Evolutionary conservation across 30 jellyfish, hydroid and myxozoan species (phyloP).

Genomic region (Euphysa ruthae): DNA sequence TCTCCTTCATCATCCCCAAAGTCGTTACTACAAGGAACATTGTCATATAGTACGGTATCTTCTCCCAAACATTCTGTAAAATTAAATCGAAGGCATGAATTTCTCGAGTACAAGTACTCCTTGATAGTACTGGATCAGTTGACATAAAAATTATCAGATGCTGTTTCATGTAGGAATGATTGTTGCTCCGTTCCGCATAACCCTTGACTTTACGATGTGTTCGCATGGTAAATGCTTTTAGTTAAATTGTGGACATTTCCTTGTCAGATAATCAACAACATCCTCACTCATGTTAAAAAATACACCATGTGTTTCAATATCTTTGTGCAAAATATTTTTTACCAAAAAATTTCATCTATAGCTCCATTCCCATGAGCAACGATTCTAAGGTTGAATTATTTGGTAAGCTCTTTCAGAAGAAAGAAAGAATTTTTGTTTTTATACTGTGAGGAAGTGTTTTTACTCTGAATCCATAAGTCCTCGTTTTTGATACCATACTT

Average conservation of each 20-base stretch:
- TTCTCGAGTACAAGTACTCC: slow-evolving; percentile 1
- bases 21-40: too few relatives aligned
- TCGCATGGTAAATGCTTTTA: neutral
- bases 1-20: too few relatives aligned
- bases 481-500: slow-evolving; percentile 2
- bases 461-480: neutral
- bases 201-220: neutral
- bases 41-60: too few relatives aligned
- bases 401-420: neutral
- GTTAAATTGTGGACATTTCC: neutral
- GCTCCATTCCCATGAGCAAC: slow-evolving; percentile 12
- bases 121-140: neutral
- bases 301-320: too few relatives aligned
- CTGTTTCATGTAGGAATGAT: neutral
- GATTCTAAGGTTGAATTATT: slow-evolving; percentile 5
- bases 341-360: neutral
- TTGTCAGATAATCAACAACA: too few relatives aligned
- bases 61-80: neutral
- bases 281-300: too few relatives aligned
- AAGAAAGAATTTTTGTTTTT: neutral
- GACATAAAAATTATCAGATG: neutral
- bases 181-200: neutral
- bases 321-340: neutral
- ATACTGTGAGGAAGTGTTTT: slow-evolving; percentile 4
- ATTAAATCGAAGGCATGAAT: neutral